Percentiles rank a stretch among this genome's conserved stretches.
These are phyloP conservation scores for Nyctibius grandis DNA, from an alignment of 2,797 vertebrate genomes.

Conservation along the genomic window DNA sequence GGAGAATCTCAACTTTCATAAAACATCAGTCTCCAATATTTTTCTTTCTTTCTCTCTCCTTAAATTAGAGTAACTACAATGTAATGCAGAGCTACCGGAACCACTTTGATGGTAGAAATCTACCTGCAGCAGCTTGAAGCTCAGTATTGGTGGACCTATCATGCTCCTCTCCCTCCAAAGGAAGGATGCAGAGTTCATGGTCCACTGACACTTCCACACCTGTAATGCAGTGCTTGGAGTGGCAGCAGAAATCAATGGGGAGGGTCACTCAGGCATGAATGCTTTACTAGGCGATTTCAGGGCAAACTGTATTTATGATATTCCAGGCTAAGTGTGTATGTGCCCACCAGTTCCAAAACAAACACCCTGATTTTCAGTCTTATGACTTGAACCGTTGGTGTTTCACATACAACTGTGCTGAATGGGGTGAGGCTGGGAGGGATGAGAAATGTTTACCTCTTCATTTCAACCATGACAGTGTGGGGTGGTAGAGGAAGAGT, in stretches of 20 bases:
- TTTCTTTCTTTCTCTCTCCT: not conserved
- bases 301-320: not conserved
- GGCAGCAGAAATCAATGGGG: not conserved
- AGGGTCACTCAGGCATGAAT: not conserved
- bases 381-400: not conserved
- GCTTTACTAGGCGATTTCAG: not conserved
- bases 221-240: not conserved
- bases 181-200: not conserved
- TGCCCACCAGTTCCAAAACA: not conserved
- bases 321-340: not conserved
- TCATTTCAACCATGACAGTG: not conserved
- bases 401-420: not conserved
- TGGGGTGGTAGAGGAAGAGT: not conserved
- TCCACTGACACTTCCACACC: not conserved
- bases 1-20: slow-evolving; percentile 21
- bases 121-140: slow-evolving; percentile 5
- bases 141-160: not conserved
- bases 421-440: not conserved
- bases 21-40: not conserved
- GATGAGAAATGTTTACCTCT: not conserved
- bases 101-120: not conserved
- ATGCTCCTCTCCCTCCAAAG: not conserved
- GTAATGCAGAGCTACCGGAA: not conserved
- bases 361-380: not conserved
- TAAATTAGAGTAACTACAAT: not conserved